A percentile compares a stretch with the other conserved stretches of the same genome.
Evolutionary conservation across 2,113 vertebrate genomes (phyloP).

Genomic region (Colius striatus): DNA sequence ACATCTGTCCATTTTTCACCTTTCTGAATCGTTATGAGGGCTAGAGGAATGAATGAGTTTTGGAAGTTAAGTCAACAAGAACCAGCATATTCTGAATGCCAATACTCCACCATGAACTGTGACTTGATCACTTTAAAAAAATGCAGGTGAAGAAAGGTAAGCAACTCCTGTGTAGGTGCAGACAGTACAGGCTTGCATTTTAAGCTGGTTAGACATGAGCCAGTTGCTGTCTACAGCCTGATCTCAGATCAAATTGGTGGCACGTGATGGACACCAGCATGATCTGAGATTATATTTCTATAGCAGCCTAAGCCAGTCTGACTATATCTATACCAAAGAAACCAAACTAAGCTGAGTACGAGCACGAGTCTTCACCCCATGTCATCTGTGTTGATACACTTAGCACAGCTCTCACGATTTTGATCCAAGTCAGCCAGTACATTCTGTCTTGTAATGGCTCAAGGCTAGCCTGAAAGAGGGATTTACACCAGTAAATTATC

Average conservation of each 20-base stretch:
- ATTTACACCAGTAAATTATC: neutral
- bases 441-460: neutral
- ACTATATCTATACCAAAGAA: neutral
- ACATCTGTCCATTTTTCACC: neutral
- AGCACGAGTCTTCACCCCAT: neutral
- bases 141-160: neutral
- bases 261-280: neutral
- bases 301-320: neutral
- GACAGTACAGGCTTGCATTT: neutral
- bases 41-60: neutral
- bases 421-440: neutral
- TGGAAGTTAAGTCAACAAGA: neutral
- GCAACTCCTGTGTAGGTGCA: neutral
- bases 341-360: neutral
- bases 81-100: neutral
- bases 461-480: neutral
- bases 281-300: neutral
- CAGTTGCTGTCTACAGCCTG: neutral
- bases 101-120: accelerated
- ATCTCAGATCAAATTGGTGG: neutral
- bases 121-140: neutral
- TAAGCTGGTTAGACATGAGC: neutral
- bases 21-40: neutral
- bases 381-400: neutral
- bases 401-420: neutral